Percentiles rank a stretch among this genome's conserved stretches.
Evolutionary conservation across 2,888 invertebrate genomes (phyloP).

Genomic region (Drosophila neoperkinsi): DNA sequence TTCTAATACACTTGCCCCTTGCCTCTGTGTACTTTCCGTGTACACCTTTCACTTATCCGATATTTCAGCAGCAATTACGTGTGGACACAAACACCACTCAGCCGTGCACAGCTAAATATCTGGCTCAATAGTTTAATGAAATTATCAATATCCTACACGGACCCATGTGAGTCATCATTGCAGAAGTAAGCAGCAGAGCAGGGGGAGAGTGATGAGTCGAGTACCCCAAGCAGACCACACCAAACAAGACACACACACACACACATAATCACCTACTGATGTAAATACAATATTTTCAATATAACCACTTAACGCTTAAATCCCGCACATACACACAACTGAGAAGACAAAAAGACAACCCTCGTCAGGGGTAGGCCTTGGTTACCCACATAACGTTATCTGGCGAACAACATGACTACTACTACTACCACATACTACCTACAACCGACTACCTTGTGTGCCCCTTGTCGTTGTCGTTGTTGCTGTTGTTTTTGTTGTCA

Average conservation of each 20-base stretch:
- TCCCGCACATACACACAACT: constrained; percentile 58
- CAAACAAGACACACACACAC: constrained; percentile 25
- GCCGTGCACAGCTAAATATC: constrained; percentile 37
- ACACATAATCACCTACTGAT: constrained; percentile 77
- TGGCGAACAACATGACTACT: constrained; percentile 38
- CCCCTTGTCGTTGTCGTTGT: constrained; percentile 14
- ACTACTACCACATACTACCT: constrained; percentile 18
- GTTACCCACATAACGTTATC: constrained; percentile 49
- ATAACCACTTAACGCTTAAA: constrained; percentile 83
- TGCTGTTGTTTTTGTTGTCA: constrained; percentile 42
- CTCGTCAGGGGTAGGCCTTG: constrained; percentile 59
- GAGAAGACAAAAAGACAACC: constrained; percentile 52
- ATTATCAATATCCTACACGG: constrained; percentile 70
- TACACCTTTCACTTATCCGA: constrained; percentile 68
- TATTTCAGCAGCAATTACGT: constrained; percentile 69
- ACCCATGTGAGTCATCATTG: constrained; percentile 69
- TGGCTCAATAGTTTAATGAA: constrained; percentile 79
- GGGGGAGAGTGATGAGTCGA: constrained; percentile 19
- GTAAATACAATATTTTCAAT: constrained; percentile 82
- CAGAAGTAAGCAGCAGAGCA: neutral
- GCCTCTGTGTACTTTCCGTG: constrained; percentile 3
- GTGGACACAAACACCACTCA: constrained; percentile 62
- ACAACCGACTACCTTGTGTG: constrained; percentile 43
- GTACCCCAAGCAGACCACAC: constrained; percentile 14
- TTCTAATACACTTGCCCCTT: constrained; percentile 30